These are phyloP conservation scores for Pomacea canaliculata DNA, from an alignment of 2,888 invertebrate genomes.

Conservation along the genomic window DNA sequence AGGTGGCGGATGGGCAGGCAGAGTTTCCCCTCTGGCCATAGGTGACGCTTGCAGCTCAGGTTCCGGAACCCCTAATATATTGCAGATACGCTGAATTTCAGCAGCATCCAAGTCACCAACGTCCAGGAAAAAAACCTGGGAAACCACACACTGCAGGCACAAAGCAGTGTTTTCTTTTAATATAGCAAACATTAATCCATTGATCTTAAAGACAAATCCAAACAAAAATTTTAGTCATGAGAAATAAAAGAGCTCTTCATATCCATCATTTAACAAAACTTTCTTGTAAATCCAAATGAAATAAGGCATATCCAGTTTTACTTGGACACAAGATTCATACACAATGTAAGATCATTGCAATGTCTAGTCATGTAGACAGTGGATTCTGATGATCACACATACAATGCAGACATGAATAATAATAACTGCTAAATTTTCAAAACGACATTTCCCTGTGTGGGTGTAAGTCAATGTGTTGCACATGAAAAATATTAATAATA, in stretches of 20 bases:
- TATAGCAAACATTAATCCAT: not conserved
- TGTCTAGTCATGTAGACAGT: no score
- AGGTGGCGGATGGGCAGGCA: no score
- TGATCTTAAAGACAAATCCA: not conserved
- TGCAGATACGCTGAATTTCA: not conserved
- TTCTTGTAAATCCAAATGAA: not conserved
- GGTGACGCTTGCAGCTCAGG: not conserved
- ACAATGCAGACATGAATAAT: no score
- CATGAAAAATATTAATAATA: no score
- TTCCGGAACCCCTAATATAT: not conserved
- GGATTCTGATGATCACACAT: no score
- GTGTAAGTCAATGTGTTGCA: no score
- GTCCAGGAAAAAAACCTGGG: slow-evolving; percentile 4
- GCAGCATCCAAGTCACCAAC: not conserved
- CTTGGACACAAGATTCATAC: no score
- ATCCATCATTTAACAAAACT: not conserved
- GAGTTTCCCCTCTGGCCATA: no score
- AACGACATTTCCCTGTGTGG: no score
- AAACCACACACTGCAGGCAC: not conserved
- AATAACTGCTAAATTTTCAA: no score
- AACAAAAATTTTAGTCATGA: not conserved
- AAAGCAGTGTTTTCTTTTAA: not conserved
- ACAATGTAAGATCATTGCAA: no score
- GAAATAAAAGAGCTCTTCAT: not conserved
- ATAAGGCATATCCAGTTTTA: not conserved